These are phyloP conservation scores for Rhagium mordax DNA, from an alignment of 2,888 invertebrate genomes.

Conservation along the genomic window DNA sequence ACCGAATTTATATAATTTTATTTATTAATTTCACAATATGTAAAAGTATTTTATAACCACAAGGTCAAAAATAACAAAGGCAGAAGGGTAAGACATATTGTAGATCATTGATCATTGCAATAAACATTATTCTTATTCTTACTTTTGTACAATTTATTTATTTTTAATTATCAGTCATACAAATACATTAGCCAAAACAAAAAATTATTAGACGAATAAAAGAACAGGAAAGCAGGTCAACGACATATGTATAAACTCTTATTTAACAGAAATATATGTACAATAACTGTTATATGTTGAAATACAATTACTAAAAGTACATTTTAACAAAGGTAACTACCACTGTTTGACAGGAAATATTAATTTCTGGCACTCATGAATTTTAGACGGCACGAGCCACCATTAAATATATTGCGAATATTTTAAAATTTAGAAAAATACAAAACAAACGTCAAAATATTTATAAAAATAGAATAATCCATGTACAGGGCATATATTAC, in stretches of 20 bases:
- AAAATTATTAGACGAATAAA: constrained; percentile 49
- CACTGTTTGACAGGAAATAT: neutral
- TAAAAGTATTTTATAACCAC: constrained; percentile 6
- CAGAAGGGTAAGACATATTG: neutral
- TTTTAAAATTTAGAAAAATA: constrained; percentile 47
- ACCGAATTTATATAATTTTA: neutral
- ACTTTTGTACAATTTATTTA: neutral
- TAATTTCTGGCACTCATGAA: neutral
- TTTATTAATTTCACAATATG: constrained; percentile 24
- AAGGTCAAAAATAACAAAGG: constrained; percentile 25
- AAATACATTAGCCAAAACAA: neutral
- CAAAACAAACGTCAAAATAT: neutral
- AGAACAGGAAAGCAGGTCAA: constrained; percentile 60
- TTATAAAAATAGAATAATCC: neutral
- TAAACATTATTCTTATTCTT: neutral
- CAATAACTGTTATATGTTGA: constrained; percentile 1
- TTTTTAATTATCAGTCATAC: neutral
- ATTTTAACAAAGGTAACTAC: neutral
- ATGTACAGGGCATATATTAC: constrained; percentile 8
- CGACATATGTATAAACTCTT: constrained; percentile 49
- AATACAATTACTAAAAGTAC: neutral
- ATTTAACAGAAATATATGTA: constrained; percentile 48
- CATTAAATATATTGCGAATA: constrained; percentile 43
- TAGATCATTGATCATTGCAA: neutral
- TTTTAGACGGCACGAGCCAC: constrained; percentile 53